Evolutionary conservation across 2,888 invertebrate genomes (phyloP).

Genomic region (Cephus spinipes): DNA sequence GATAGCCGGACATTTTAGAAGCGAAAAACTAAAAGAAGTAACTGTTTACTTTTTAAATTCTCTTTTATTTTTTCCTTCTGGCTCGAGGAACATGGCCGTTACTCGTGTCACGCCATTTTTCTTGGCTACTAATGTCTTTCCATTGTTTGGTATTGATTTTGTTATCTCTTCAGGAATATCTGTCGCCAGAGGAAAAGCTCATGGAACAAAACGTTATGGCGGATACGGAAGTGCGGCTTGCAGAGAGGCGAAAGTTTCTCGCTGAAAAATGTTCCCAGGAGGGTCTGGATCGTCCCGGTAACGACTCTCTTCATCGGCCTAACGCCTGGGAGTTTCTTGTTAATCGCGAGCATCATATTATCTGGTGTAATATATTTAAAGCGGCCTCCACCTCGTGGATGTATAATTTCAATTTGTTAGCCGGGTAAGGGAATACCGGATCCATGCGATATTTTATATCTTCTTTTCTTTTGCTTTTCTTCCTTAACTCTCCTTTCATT

Average conservation of each 20-base stretch:
- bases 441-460: background rate
- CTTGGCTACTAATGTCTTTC: background rate
- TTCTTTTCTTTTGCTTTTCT: slow-evolving; percentile 44
- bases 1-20: background rate
- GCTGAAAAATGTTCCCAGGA: slow-evolving; percentile 72
- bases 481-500: background rate
- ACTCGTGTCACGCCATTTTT: background rate
- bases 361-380: slow-evolving; percentile 85
- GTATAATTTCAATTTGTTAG: slow-evolving; percentile 89
- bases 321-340: slow-evolving; percentile 90
- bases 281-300: slow-evolving; percentile 72
- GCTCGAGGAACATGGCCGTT: background rate
- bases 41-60: slow-evolving; percentile 9
- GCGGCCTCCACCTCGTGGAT: slow-evolving; percentile 92
- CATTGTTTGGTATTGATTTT: slow-evolving; percentile 1
- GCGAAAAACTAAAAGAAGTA: background rate
- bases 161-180: slow-evolving; percentile 20
- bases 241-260: slow-evolving; percentile 71
- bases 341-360: slow-evolving; percentile 82
- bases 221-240: slow-evolving; percentile 73
- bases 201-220: slow-evolving; percentile 69
- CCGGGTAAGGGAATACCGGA: slow-evolving; percentile 69
- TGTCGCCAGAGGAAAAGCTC: slow-evolving; percentile 57
- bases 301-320: slow-evolving; percentile 74
- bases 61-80: background rate